Evolutionary conservation across 2,888 invertebrate genomes (phyloP).

Genomic region (Eucera pruinosa): DNA sequence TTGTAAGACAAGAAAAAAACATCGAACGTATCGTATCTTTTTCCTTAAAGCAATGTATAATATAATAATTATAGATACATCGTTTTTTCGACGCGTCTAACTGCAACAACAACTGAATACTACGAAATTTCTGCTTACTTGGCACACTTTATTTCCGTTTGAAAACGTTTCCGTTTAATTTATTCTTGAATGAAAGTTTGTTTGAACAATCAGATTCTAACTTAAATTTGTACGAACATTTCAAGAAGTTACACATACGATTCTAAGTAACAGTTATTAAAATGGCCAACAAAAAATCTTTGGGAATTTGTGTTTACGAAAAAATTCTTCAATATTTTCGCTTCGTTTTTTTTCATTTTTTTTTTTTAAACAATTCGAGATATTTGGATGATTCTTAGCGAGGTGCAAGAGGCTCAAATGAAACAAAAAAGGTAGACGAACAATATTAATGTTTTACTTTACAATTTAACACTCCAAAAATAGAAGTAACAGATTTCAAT

Average conservation of each 20-base stretch:
- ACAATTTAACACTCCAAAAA: constrained; percentile 1
- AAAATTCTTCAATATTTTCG: neutral
- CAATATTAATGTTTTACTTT: neutral
- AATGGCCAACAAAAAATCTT: constrained; percentile 15
- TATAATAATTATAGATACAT: no score
- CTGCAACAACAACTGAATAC: neutral
- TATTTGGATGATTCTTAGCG: neutral
- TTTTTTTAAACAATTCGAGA: neutral
- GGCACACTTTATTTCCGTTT: neutral
- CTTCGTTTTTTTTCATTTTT: no score
- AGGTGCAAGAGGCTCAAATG: neutral
- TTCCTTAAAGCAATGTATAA: constrained; percentile 9
- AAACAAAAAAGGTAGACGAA: neutral
- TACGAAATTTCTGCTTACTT: constrained; percentile 3
- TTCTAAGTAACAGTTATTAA: constrained; percentile 4
- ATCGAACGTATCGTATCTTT: no score
- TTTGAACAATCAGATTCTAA: neutral
- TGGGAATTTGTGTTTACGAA: neutral
- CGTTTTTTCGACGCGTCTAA: neutral
- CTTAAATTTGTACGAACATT: neutral
- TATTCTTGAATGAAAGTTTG: neutral
- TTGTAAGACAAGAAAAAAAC: no score
- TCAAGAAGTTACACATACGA: neutral
- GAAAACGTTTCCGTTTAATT: neutral
- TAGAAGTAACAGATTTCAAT: neutral